Evolutionary conservation across 2,113 vertebrate genomes (phyloP).

Genomic region (Speoplatyrhinus poulsoni): DNA sequence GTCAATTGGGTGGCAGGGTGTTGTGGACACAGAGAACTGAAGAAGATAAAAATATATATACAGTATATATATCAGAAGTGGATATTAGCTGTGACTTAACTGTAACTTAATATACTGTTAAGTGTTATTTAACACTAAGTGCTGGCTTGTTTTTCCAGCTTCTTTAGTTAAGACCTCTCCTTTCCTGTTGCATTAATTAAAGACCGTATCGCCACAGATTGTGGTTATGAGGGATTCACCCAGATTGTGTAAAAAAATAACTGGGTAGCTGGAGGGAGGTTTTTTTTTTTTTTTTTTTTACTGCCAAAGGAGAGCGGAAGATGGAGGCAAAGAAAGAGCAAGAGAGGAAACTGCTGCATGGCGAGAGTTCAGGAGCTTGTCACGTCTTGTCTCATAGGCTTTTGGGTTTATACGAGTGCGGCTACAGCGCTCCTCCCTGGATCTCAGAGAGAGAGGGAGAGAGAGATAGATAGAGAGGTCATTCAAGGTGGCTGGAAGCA

Average conservation of each 20-base stretch:
- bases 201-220: slow-evolving; percentile 74
- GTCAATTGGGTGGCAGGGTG: slow-evolving; percentile 18
- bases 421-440: slow-evolving; percentile 72
- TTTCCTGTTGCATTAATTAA: slow-evolving; percentile 76
- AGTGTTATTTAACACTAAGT: slow-evolving; percentile 63
- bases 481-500: slow-evolving; percentile 72
- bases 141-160: slow-evolving; percentile 62
- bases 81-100: slow-evolving; percentile 50
- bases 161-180: slow-evolving; percentile 63
- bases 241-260: slow-evolving; percentile 63
- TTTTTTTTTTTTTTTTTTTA: slow-evolving; percentile 20
- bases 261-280: slow-evolving; percentile 54
- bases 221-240: slow-evolving; percentile 75
- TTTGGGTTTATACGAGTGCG: slow-evolving; percentile 71
- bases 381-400: slow-evolving; percentile 74
- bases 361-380: slow-evolving; percentile 72
- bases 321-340: slow-evolving; percentile 30
- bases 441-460: slow-evolving; percentile 66
- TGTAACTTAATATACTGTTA: slow-evolving; percentile 61
- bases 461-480: slow-evolving; percentile 56
- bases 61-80: neutral
- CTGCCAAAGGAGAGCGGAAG: slow-evolving; percentile 51
- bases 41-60: neutral
- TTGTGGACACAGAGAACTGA: slow-evolving; percentile 24
- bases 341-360: slow-evolving; percentile 64